phyloP scores from a whole-genome alignment of 2,797 vertebrate genomes.

The Peromyscus melanophrys region DNA sequence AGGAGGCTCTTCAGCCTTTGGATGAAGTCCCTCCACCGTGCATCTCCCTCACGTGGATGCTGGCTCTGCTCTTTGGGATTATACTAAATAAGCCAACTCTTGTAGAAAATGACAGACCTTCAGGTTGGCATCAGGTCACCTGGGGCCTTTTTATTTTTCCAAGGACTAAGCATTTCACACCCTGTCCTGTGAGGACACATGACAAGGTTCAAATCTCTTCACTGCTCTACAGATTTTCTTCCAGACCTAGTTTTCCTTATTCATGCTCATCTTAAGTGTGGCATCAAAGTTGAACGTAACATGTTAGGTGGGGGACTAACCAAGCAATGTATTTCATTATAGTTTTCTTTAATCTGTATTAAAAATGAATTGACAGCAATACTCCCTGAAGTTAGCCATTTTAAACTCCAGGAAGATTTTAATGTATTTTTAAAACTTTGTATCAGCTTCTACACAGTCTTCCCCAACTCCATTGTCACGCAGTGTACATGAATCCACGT shows the following conservation, averaged over 20 bases:
- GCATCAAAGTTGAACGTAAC: not conserved
- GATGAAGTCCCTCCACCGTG: not conserved
- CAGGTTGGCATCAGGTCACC: not conserved
- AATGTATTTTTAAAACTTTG: not conserved
- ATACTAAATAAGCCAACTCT: not conserved
- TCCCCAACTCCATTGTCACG: not conserved
- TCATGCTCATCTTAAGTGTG: not conserved
- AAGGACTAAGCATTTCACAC: not conserved
- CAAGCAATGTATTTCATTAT: not conserved
- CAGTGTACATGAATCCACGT: not conserved
- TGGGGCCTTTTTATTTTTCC: not conserved
- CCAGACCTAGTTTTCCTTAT: not conserved
- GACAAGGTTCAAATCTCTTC: slow-evolving; percentile 23
- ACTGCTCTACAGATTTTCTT: not conserved
- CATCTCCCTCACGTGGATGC: not conserved
- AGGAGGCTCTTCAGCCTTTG: not conserved
- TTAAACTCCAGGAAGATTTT: slow-evolving; percentile 29
- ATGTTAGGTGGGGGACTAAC: not conserved
- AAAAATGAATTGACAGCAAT: slow-evolving; percentile 3
- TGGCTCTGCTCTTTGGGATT: not conserved
- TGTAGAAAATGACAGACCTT: slow-evolving; percentile 49
- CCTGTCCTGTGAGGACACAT: not conserved
- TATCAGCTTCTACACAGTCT: not conserved
- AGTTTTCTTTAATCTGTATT: slow-evolving; percentile 8
- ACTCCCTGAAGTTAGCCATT: not conserved